Evolutionary conservation across 1,140 invertebrate species (phyloP), one percentile per base, ranked within the genome.

Genomic region (Penaeus vannamei): DNA sequence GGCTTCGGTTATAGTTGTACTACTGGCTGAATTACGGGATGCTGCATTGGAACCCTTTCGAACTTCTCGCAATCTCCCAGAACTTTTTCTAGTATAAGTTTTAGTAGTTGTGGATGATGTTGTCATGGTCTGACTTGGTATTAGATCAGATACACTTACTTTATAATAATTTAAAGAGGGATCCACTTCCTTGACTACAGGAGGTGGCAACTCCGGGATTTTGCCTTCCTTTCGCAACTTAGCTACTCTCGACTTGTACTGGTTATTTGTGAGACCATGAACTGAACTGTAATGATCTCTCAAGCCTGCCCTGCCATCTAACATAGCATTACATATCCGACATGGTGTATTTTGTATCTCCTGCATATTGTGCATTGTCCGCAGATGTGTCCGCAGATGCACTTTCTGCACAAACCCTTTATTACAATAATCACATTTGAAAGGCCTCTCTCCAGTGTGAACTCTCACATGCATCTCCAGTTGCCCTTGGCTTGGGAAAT

Each of bases 401-500:
- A 90, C 91, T 59, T 91, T 91, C 82, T 91, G 91, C 12, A 91
- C 89, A 86, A 91, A 91, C 29, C 88, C 91, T 83, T 90, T 87
- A n/a, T 62, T 77, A 85, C 91, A 91, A n/a, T 87, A 77, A 59
- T 89, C 85, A 69, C 89, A 90, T 69, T 87, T 90, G 69, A 91
- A 91, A 22, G 91, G 91, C 53, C 91, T 42, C 76, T 91, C 91
- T 62, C 91, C 91, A 19, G 91, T 91, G 86, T 91, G 91, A 29
- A 91, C 90, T 36, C 91, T 69, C 19, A 91, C 91, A 66, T 91
- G 91, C 72, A 90, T 89, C 60, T 91, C 90, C 32, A 91, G 87
- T 60, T 91, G 90, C n/a, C 91, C 90, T 61, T 91, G 91, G 61
- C 90, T 90, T n/a, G 91, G 91, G 72, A 91, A 91, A 62, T 89